phyloP scores from a whole-genome alignment of 92 coral and sea anemone species.

The Phymanthus crucifer region DNA sequence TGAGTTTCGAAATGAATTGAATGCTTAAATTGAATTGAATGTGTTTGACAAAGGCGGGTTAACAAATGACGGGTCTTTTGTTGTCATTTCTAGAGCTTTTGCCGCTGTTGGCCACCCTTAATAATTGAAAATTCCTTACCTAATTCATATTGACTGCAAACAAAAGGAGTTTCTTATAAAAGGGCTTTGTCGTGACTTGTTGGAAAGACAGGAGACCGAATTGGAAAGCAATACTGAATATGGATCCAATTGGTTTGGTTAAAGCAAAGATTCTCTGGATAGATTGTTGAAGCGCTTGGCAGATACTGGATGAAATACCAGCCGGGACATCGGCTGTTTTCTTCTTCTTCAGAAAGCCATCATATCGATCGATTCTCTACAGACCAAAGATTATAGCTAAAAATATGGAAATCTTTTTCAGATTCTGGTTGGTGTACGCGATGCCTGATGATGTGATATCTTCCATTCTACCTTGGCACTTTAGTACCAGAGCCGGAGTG shows the following conservation, averaged over 20 bases:
- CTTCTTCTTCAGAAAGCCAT: too few species aligned
- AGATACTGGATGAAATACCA: neutral
- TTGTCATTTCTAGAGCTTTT: neutral
- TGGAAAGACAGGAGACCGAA: neutral
- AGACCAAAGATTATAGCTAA: too few species aligned
- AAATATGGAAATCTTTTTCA: too few species aligned
- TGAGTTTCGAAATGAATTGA: neutral
- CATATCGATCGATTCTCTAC: too few species aligned
- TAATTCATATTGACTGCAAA: neutral
- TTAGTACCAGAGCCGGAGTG: too few species aligned
- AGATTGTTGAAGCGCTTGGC: too few species aligned
- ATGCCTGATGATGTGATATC: too few species aligned
- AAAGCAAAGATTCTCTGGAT: neutral
- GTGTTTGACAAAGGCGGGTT: neutral
- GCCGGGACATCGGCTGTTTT: too few species aligned
- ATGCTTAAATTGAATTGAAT: neutral
- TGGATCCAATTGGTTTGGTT: neutral
- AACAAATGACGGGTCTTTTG: neutral
- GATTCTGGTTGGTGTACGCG: too few species aligned
- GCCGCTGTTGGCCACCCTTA: neutral
- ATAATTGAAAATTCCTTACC: neutral
- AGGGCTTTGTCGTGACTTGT: neutral
- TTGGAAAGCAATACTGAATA: neutral
- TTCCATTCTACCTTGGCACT: too few species aligned
- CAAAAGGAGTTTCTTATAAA: neutral